Evolutionary conservation across 2,113 vertebrate genomes (phyloP).

Genomic region (Malurus alboscapulatus): DNA sequence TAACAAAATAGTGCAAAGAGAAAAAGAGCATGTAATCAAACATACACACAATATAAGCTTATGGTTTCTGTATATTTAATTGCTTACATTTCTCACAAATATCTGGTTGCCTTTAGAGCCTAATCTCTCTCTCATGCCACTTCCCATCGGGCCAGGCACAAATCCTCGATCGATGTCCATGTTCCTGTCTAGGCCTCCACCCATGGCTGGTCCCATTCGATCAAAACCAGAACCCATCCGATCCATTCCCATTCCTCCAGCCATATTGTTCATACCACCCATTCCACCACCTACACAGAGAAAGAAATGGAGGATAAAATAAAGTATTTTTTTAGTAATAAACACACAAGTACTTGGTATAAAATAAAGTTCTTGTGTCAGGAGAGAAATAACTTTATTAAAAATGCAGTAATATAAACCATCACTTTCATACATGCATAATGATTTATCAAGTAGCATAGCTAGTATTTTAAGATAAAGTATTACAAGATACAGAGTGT

Average conservation of each 20-base stretch:
- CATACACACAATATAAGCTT: background rate
- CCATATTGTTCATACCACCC: slow-evolving; percentile 88
- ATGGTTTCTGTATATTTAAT: background rate
- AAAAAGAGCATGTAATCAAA: background rate
- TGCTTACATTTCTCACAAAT: slow-evolving; percentile 97
- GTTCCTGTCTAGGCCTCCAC: slow-evolving; percentile 80
- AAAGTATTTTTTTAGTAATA: background rate
- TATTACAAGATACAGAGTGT: background rate
- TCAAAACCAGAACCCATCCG: slow-evolving; percentile 90
- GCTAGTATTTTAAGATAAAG: background rate
- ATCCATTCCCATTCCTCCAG: slow-evolving; percentile 83
- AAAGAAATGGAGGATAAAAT: background rate
- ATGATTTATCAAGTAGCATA: background rate
- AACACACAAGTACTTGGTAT: background rate
- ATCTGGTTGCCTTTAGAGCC: slow-evolving; percentile 96
- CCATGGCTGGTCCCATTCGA: slow-evolving; percentile 83
- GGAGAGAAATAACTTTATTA: background rate
- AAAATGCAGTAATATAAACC: background rate
- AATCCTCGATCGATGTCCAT: slow-evolving; percentile 91
- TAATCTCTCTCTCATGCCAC: slow-evolving; percentile 86
- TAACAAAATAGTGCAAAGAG: slow-evolving; percentile 4
- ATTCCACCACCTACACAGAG: slow-evolving; percentile 70
- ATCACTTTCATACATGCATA: background rate
- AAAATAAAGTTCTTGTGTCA: background rate
- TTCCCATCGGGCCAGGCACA: slow-evolving; percentile 83